These are phyloP conservation scores for Hoplias malabaricus DNA, from an alignment of 2,113 vertebrate genomes.

Conservation along the genomic window DNA sequence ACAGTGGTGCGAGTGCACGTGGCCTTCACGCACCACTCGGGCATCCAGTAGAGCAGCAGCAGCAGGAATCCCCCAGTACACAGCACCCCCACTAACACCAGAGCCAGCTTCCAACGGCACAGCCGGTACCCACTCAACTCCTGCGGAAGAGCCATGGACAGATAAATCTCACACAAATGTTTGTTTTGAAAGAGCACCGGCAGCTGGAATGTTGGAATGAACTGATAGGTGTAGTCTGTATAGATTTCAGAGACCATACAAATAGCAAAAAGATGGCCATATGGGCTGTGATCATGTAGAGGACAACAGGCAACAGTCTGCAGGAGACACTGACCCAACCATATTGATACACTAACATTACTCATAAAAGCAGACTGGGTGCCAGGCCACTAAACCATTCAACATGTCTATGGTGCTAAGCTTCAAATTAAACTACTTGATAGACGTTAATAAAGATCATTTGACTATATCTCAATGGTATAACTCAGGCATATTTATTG, in stretches of 20 bases:
- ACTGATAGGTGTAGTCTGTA: no score
- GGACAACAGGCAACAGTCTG: background rate
- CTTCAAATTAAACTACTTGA: no score
- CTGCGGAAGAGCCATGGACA: slow-evolving; percentile 60
- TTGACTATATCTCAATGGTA: no score
- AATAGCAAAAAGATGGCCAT: no score
- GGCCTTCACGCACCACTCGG: slow-evolving; percentile 93
- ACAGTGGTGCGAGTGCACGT: slow-evolving; percentile 81
- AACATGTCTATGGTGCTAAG: no score
- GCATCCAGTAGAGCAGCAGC: slow-evolving; percentile 97
- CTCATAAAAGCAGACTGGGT: background rate
- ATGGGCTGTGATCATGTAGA: background rate
- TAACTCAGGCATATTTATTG: background rate
- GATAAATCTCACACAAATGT: background rate
- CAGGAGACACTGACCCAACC: background rate
- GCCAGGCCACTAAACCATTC: background rate
- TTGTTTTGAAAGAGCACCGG: no score
- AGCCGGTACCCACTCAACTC: slow-evolving; percentile 88
- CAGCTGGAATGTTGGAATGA: no score
- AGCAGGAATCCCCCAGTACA: slow-evolving; percentile 93
- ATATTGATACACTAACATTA: background rate
- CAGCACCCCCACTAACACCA: slow-evolving; percentile 84
- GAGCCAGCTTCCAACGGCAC: slow-evolving; percentile 87
- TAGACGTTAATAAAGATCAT: no score
- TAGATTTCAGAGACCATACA: no score